Evolutionary conservation across 2,888 invertebrate species (phyloP).

Genomic region (Luperina nickerlii): DNA sequence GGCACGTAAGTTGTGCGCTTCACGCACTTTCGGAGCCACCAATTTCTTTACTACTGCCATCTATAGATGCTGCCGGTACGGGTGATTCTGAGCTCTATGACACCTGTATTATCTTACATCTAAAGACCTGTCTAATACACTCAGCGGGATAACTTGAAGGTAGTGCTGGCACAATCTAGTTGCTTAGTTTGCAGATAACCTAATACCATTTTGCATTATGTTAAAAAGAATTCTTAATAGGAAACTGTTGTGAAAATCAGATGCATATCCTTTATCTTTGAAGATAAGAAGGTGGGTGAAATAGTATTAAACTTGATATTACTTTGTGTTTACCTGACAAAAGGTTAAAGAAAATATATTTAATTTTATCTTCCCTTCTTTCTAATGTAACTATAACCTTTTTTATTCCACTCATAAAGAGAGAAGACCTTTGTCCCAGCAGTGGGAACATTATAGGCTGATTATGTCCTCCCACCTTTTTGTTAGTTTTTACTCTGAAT

Average conservation of each 20-base stretch:
- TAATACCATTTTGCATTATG: conserved; percentile 27
- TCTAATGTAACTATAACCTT: no score
- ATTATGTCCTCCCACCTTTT: no score
- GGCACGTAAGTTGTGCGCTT: not conserved
- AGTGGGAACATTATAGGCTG: no score
- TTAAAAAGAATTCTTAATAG: conserved; percentile 31
- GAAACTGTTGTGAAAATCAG: conserved; percentile 11
- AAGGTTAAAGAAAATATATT: conserved; percentile 2
- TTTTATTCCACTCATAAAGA: no score
- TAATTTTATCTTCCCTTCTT: conserved; percentile 8
- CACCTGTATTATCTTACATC: conserved; percentile 29
- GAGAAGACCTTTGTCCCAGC: no score
- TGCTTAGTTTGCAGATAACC: conserved; percentile 19
- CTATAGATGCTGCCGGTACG: no score
- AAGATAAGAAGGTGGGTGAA: conserved; percentile 4
- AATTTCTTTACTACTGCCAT: not conserved
- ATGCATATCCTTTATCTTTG: conserved; percentile 11
- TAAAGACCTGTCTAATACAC: conserved; percentile 48
- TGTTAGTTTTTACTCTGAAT: no score
- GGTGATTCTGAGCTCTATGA: not conserved
- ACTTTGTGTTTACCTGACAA: conserved; percentile 13
- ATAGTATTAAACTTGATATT: conserved; percentile 1
- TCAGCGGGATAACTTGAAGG: conserved; percentile 31
- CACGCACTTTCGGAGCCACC: not conserved
- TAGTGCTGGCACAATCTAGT: conserved; percentile 3